phyloP scores from a whole-genome alignment of 2,888 invertebrate species.

The Brenthis ino region DNA sequence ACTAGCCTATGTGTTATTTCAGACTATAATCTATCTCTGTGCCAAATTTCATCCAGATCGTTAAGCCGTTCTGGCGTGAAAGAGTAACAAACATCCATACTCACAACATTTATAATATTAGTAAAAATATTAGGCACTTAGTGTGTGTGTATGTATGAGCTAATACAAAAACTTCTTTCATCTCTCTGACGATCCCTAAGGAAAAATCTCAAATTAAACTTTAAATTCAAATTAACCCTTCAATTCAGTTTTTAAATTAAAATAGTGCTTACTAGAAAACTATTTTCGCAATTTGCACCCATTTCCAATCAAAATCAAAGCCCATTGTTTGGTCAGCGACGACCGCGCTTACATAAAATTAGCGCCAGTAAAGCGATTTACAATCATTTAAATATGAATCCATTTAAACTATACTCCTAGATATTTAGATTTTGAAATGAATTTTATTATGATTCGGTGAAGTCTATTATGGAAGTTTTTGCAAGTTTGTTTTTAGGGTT shows the following conservation, averaged over 20 bases:
- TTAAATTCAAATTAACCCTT: neutral
- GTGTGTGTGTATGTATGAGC: too few species aligned
- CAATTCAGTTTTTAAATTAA: neutral
- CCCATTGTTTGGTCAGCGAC: slow-evolving; percentile 30
- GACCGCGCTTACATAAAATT: slow-evolving; percentile 31
- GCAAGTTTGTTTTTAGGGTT: too few species aligned
- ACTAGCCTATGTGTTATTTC: too few species aligned
- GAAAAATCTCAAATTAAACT: neutral
- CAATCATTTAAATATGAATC: slow-evolving; percentile 22
- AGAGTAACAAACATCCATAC: too few species aligned
- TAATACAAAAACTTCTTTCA: neutral
- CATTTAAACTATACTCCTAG: neutral
- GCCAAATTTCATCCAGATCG: too few species aligned
- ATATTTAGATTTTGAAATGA: too few species aligned
- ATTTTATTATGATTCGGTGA: too few species aligned
- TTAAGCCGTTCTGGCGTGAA: too few species aligned
- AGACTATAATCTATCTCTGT: too few species aligned
- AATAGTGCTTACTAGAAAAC: slow-evolving; percentile 13
- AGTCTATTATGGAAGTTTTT: too few species aligned
- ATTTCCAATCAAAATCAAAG: slow-evolving; percentile 29
- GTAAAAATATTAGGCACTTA: too few species aligned
- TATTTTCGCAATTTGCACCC: slow-evolving; percentile 23
- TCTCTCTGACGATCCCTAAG: neutral
- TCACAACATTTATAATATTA: too few species aligned
- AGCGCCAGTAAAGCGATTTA: slow-evolving; percentile 19